Conservation (phyloP, 1,140 invertebrate species). For the Cotesia chilonis region DNA sequence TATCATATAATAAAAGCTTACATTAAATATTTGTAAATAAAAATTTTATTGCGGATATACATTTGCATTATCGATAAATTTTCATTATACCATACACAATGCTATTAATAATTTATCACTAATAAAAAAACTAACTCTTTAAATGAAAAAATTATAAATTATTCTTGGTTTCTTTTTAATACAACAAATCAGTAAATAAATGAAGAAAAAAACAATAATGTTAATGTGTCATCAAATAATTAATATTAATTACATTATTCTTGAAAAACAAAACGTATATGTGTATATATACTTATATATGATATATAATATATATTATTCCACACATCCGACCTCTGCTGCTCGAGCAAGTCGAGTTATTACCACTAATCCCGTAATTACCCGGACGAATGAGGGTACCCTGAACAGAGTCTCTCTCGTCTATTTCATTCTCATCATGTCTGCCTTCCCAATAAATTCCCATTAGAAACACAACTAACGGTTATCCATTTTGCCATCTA, state of each 20-base stretch:
- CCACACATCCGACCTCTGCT: conserved; percentile 13
- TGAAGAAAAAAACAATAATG: conserved; percentile 10
- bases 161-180: too few relatives aligned
- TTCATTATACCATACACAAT: too few relatives aligned
- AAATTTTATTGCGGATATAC: too few relatives aligned
- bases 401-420: conserved; percentile 12
- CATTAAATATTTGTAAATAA: too few relatives aligned
- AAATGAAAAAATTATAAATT: too few relatives aligned
- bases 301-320: conserved; percentile 14
- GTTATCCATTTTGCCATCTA: conserved; percentile 28
- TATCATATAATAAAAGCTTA: too few relatives aligned
- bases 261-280: conserved; percentile 46
- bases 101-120: conserved; percentile 12
- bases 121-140: conserved; percentile 11
- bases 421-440: conserved; percentile 38
- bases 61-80: too few relatives aligned
- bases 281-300: conserved; percentile 29
- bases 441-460: conserved; percentile 54
- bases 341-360: conserved; percentile 41
- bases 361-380: conserved; percentile 56
- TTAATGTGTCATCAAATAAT: conserved; percentile 55
- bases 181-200: not conserved
- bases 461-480: conserved; percentile 47
- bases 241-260: conserved; percentile 55
- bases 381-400: conserved; percentile 48